Evolutionary conservation across 2,888 invertebrate species (phyloP), one percentile per base, ranked within the genome.

Genomic region (Ligdia adustata): DNA sequence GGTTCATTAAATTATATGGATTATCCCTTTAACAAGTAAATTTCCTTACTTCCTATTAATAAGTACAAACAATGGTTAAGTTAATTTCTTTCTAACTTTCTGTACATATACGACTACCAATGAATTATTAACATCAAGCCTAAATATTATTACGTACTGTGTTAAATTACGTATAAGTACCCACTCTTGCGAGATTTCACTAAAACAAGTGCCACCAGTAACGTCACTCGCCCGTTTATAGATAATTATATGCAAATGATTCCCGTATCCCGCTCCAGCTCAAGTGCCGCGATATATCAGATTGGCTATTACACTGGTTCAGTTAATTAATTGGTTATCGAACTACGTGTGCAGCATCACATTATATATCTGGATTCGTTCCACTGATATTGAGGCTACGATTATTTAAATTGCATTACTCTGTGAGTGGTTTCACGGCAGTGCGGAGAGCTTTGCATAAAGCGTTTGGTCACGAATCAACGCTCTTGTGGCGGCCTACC

Each of bases 341-440:
- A 13, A 7, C 11, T 18, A 6, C 29, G 18, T 39, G 29, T 20
- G 39, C 29, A 5, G 28, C 27, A 28, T 13, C n/a, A n/a, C n/a
- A n/a, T n/a, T n/a, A 22, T 20, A 22, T n/a, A n/a, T n/a, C n/a
- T n/a, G 13, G 22, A 34, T 18, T 4, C 5, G 32, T 33, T 41
- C 6, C 5, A 12, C 18, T 45, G 51, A 35, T 33, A 38, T 41
- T 41, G 48, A 43, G 39, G 51, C 48, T 54, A 24, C 43, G 44
- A 50, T 44, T 46, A 42, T 43, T 49, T 37, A 26, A 49, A 46
- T 41, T 43, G 42, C 48, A 28, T 22, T 33, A 28, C 44, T 18
- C 34, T 4, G 13, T 35, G 9, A 7, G 9, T 35, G 14, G 14
- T 13, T 15, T 35, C 15, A 7, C 12, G 12, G 24, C 14, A 33